phyloP scores from a whole-genome alignment of 2,888 invertebrate genomes.

The Schrankia costaestrigalis region DNA sequence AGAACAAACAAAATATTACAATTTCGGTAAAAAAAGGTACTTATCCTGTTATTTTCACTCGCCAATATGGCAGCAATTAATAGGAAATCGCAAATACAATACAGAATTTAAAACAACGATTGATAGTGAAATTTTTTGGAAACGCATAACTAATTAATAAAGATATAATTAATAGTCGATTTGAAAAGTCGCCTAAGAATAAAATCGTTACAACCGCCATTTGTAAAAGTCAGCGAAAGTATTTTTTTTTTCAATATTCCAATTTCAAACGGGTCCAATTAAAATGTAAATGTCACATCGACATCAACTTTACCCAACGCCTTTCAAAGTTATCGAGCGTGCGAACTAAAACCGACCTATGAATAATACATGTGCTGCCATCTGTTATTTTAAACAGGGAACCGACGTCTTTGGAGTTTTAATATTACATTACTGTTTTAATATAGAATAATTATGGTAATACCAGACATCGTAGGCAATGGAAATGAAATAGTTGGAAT shows the following conservation, averaged over 20 bases:
- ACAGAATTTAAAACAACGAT: too few relatives aligned
- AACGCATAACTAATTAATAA: too few relatives aligned
- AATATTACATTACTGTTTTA: slow-evolving; percentile 44
- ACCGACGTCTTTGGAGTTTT: slow-evolving; percentile 57
- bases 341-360: slow-evolving; percentile 52
- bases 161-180: too few relatives aligned
- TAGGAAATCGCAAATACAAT: too few relatives aligned
- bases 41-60: too few relatives aligned
- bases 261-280: slow-evolving; percentile 51
- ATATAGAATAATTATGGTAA: slow-evolving; percentile 39
- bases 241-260: slow-evolving; percentile 27
- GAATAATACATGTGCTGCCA: slow-evolving; percentile 68
- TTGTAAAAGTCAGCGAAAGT: slow-evolving; percentile 29
- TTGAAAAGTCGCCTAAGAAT: too few relatives aligned
- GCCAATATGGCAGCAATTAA: too few relatives aligned
- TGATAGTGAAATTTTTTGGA: too few relatives aligned
- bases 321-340: slow-evolving; percentile 55
- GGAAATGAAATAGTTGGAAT: slow-evolving; percentile 15
- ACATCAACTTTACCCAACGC: slow-evolving; percentile 43
- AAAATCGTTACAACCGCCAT: neutral
- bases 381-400: slow-evolving; percentile 64
- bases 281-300: slow-evolving; percentile 60
- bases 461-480: slow-evolving; percentile 24
- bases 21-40: too few relatives aligned
- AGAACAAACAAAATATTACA: too few relatives aligned